These are phyloP conservation scores for Mesocentrotus franciscanus DNA, from an alignment of 53 echinoderm and acorn worm genomes.

Conservation along the genomic window DNA sequence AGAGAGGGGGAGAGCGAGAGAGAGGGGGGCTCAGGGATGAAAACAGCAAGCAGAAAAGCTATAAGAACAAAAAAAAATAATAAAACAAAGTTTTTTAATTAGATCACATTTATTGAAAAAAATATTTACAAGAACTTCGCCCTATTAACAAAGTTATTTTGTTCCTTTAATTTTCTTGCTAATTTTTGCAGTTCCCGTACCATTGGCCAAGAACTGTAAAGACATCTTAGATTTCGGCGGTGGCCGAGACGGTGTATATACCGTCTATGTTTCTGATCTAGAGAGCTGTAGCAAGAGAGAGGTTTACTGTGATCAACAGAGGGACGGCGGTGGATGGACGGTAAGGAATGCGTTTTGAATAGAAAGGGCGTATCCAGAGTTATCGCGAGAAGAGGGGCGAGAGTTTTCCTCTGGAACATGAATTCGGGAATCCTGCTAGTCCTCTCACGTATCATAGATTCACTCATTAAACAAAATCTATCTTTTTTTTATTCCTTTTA, in stretches of 20 bases:
- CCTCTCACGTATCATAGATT: no score
- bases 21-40: no score
- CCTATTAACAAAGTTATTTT: neutral
- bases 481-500: no score
- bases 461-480: no score
- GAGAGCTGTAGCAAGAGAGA: constrained; percentile 73
- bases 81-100: no score
- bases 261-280: constrained; percentile 75
- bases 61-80: no score
- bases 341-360: constrained; percentile 58
- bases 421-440: no score
- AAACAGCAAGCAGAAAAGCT: no score
- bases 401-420: no score
- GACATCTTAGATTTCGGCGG: constrained; percentile 83
- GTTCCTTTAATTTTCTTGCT: neutral
- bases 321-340: constrained; percentile 87
- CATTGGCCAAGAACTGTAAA: constrained; percentile 80
- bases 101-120: no score
- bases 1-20: no score
- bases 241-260: constrained; percentile 81
- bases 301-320: constrained; percentile 80
- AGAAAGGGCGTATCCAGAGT: neutral
- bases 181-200: constrained; percentile 70
- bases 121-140: no score
- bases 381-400: neutral